Base-by-base conservation (phyloP, 92 coral and sea anemone species). In the Desmophyllum pertusum region DNA sequence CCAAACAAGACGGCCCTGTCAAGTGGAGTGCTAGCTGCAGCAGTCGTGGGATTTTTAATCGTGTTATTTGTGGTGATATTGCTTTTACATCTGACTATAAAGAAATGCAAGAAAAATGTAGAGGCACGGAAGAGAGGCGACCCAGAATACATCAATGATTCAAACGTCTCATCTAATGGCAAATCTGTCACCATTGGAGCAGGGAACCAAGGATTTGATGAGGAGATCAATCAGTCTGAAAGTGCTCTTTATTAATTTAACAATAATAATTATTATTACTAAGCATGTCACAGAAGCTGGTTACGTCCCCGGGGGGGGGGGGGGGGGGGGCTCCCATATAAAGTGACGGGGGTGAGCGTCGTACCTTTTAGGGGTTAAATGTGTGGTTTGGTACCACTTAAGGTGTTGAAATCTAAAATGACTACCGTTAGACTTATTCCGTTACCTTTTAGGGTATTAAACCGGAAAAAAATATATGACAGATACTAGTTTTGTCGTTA, bases 81-180 rank as follows among this genome's bases (percentile, higher is more conserved):
- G 17, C 25, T 69, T 21, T 40, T 51, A 80, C 50, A 33, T 52
- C 52, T 19, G 1, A 5, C 45, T 13, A 23, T 80, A 27, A 80
- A 80, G 15, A 80, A 46, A 67, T 36, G 68, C 4, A 80, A 27
- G 52, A 25, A 50, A 39, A 80, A 67, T 70, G 57, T 68, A 42
- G 50, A 52, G 41, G 51, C 76, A 35, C 75, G 67, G 4, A 80
- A 31, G 13, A 36, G 75, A 37, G 75, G 45, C 2, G 69, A 39
- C 19, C 52, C 48, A 36, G 69, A 80, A 3, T 80, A 80, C 6
- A 76, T 80, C 51, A 68, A 48, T 3, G 72, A 68, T 14, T 36
- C 84, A 27, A 82, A 82, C 45, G 72, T 82, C 42, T 71, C 86
- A 38, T 27, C 78, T 38, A 72, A 57, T 59, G 86, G 86, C 13